These are phyloP conservation scores for Geotrupes spiniger DNA, from an alignment of 2,888 invertebrate genomes.

Conservation along the genomic window DNA sequence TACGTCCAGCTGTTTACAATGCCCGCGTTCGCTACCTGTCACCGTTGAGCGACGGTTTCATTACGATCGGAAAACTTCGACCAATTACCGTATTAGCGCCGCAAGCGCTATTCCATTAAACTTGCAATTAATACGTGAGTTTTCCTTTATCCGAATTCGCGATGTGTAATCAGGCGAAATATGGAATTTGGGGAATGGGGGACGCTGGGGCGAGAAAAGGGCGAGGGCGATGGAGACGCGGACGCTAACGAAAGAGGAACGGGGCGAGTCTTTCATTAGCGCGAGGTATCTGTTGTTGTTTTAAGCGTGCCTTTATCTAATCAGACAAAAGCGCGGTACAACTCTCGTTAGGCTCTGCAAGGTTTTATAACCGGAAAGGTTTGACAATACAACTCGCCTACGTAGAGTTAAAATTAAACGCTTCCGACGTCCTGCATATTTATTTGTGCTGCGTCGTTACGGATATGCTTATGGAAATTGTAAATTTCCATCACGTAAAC, in stretches of 20 bases:
- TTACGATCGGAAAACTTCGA: constrained; percentile 33
- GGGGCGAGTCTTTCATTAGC: constrained; percentile 48
- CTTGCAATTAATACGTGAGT: constrained; percentile 45
- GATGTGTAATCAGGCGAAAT: constrained; percentile 44
- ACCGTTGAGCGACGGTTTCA: constrained; percentile 35
- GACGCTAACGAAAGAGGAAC: constrained; percentile 26
- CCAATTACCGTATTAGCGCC: constrained; percentile 43
- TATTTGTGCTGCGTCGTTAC: no score
- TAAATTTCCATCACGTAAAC: no score
- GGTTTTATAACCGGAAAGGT: constrained; percentile 21
- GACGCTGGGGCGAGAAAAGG: constrained; percentile 6
- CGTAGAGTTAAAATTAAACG: no score
- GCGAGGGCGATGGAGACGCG: constrained; percentile 12
- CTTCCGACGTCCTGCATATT: no score
- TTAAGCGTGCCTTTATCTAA: constrained; percentile 54
- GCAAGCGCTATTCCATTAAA: constrained; percentile 42
- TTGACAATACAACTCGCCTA: constrained; percentile 1
- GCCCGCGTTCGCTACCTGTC: constrained; percentile 26
- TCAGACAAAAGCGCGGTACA: constrained; percentile 47
- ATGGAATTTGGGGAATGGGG: constrained; percentile 30
- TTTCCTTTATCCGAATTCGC: constrained; percentile 40
- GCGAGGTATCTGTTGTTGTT: constrained; percentile 53
- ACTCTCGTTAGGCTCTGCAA: constrained; percentile 41
- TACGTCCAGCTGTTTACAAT: constrained; percentile 7
- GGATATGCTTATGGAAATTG: no score